A percentile compares a stretch with the other conserved stretches of the same genome.
Conservation (phyloP, 2,888 invertebrate species). For the Maniola hyperantus region DNA sequence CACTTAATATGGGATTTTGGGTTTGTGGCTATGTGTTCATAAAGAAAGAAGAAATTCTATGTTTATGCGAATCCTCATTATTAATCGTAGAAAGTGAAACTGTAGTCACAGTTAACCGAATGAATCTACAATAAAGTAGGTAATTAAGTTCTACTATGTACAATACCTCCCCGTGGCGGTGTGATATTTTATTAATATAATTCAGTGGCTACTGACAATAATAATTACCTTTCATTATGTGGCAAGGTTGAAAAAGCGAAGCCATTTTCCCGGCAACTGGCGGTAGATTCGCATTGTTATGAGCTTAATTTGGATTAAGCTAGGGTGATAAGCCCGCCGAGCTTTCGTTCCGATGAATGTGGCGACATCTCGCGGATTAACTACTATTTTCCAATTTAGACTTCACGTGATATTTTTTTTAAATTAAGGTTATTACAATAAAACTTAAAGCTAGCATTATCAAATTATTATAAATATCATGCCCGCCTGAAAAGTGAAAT, state of each 20-base stretch:
- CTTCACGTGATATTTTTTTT: not conserved
- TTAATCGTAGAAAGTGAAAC: too few relatives aligned
- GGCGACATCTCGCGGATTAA: slow-evolving; percentile 31
- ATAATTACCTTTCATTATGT: slow-evolving; percentile 35
- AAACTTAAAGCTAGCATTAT: slow-evolving; percentile 1
- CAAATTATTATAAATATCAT: too few relatives aligned
- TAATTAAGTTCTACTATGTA: not conserved
- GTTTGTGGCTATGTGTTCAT: too few relatives aligned
- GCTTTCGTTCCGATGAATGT: slow-evolving; percentile 34
- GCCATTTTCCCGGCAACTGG: slow-evolving; percentile 42
- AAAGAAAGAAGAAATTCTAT: too few relatives aligned
- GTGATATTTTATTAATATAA: slow-evolving; percentile 17
- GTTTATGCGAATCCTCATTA: too few relatives aligned
- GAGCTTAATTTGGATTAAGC: slow-evolving; percentile 42
- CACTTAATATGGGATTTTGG: too few relatives aligned
- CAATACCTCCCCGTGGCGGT: not conserved
- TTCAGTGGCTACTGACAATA: slow-evolving; percentile 25
- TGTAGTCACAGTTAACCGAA: too few relatives aligned
- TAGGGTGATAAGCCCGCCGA: slow-evolving; percentile 27
- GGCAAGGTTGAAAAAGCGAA: slow-evolving; percentile 41
- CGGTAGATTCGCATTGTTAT: slow-evolving; percentile 35
- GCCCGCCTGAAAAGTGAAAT: too few relatives aligned
- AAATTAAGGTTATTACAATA: not conserved
- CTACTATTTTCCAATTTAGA: slow-evolving; percentile 13
- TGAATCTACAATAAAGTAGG: not conserved